These are phyloP conservation scores for Drosophila limbata DNA, from an alignment of 2,888 invertebrate species.

Conservation along the genomic window DNA sequence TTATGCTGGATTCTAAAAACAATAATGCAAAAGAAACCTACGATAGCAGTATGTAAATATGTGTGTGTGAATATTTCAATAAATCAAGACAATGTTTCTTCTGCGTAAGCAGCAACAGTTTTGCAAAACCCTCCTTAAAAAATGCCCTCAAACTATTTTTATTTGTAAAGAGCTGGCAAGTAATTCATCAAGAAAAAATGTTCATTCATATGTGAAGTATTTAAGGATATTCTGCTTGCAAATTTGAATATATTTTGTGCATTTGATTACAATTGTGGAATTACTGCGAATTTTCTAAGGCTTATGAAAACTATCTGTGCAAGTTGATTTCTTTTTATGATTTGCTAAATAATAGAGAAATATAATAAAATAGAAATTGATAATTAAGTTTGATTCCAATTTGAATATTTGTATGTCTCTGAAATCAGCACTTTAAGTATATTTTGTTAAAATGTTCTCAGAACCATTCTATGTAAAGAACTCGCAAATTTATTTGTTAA, in stretches of 20 bases:
- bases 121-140: conserved; percentile 52
- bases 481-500: neutral
- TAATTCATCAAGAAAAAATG: conserved; percentile 74
- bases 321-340: neutral
- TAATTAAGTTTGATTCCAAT: no score
- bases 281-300: neutral
- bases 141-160: conserved; percentile 28
- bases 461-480: neutral
- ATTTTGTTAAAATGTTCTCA: neutral
- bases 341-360: no score
- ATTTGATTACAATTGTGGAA: conserved; percentile 4
- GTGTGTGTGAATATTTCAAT: conserved; percentile 34
- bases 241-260: conserved; percentile 32
- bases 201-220: conserved; percentile 4
- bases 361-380: no score
- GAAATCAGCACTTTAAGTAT: no score
- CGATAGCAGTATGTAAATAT: conserved; percentile 21
- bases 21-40: conserved; percentile 54
- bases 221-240: conserved; percentile 20
- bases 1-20: conserved; percentile 68
- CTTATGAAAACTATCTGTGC: neutral
- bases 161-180: conserved; percentile 33
- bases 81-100: conserved; percentile 58
- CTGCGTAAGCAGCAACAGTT: conserved; percentile 28
- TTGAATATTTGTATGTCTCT: no score